Evolutionary conservation across 2,797 vertebrate species (phyloP), one percentile per base, ranked within the genome.

Genomic region (Microctenopoma stevenorrisi): DNA sequence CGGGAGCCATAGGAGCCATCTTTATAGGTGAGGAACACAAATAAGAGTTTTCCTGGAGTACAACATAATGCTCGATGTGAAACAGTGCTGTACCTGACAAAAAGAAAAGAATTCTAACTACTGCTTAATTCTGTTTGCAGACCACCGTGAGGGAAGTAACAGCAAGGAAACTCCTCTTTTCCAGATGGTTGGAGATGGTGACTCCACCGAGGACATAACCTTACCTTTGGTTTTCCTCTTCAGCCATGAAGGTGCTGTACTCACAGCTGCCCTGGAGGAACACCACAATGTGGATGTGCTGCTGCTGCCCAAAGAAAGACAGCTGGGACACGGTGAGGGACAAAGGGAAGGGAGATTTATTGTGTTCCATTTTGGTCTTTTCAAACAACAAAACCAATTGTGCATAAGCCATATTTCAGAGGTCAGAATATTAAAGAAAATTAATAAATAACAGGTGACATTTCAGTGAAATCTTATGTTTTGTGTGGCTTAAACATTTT

Each of bases 141-240:
- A 95, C 84, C 92, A 95, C 66, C 86, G 81, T 5, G 92, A 94
- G 50, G 94, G 92, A 51, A 95, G 94, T 60, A 94, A 88, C 57
- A 94, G 91, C 4, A 86, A 92, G 44, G 94, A 94, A 12, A 93
- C 94, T 0, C 94, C 94, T 7, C 93, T 95, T 16, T 95, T 95
- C 73, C 95, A 95, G 85, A 95, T 95, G 95, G 94, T 94, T 14
- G 95, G 94, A 18, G 95, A 95, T 7, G 94, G 94, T 1, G 92
- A 92, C 61, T 79, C 93, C 55, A 93, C 91, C 1, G 85, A 87
- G 4, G 94, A 94, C 86, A 89, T 95, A 74, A 79, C 63, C 2
- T 54, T 95, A 46, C 94, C 95, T 3, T 81, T 95, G 72, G 90
- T 95, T 15, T 95, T 95, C 75, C 88, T 95, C 49, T 95, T 95